These are phyloP conservation scores for Epistrophe grossulariae DNA, from an alignment of 2,888 invertebrate species.

Conservation along the genomic window DNA sequence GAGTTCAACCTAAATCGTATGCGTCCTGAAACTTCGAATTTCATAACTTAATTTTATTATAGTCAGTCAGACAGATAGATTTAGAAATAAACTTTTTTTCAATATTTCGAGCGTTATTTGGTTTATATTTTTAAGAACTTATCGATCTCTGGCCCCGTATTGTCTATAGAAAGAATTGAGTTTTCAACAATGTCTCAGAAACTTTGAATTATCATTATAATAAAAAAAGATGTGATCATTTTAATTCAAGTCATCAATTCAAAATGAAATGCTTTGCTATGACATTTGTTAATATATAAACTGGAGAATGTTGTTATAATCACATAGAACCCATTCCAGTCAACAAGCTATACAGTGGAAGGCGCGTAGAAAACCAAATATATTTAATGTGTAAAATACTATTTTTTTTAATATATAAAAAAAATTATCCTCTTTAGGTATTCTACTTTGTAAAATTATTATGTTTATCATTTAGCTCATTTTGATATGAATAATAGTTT, in stretches of 20 bases:
- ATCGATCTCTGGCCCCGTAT: background rate
- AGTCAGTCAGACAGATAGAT: too few relatives aligned
- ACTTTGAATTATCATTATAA: background rate
- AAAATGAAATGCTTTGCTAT: background rate
- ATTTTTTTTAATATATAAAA: background rate
- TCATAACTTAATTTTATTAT: too few relatives aligned
- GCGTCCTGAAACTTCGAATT: too few relatives aligned
- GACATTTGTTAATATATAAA: background rate
- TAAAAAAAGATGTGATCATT: too few relatives aligned
- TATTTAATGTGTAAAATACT: background rate
- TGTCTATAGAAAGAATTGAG: background rate
- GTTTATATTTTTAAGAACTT: background rate
- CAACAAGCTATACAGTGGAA: constrained; percentile 22
- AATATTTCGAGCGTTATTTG: too few relatives aligned
- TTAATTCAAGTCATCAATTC: background rate
- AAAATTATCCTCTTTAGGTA: constrained; percentile 19
- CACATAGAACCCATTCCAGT: background rate
- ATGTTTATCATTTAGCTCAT: background rate
- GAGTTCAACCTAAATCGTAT: too few relatives aligned
- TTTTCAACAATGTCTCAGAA: background rate
- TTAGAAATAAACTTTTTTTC: too few relatives aligned
- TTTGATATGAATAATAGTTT: background rate
- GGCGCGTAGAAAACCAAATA: background rate
- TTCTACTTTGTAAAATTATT: background rate
- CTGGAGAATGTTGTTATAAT: constrained; percentile 7